Percentiles rank a stretch among this genome's conserved stretches.
Evolutionary conservation across 2,113 vertebrate genomes (phyloP).

Genomic region (Pipra filicauda): DNA sequence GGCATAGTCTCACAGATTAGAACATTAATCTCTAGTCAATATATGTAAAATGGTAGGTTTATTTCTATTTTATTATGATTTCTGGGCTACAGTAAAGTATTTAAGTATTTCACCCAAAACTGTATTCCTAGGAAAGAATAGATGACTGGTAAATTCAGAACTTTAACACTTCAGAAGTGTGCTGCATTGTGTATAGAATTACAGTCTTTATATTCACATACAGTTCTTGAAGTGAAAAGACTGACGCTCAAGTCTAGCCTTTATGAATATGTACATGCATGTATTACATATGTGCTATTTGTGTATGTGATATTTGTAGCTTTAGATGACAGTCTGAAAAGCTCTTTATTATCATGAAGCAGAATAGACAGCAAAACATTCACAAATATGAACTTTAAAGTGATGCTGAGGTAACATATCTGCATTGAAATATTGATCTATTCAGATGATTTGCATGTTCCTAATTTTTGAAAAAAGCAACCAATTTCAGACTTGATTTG

Average conservation of each 20-base stretch:
- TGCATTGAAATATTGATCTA: not conserved
- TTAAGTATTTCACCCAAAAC: not conserved
- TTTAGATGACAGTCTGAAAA: not conserved
- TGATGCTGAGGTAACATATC: not conserved
- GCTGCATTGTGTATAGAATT: not conserved
- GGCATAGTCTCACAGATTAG: not conserved
- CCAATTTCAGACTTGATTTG: conserved; percentile 12
- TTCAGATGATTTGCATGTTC: not conserved
- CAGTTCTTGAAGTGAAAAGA: not conserved
- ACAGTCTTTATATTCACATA: not conserved
- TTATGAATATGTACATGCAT: not conserved
- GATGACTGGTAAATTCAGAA: not conserved
- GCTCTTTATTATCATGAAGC: not conserved
- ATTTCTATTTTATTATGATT: not conserved
- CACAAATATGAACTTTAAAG: not conserved
- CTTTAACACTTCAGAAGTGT: not conserved
- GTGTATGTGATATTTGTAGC: not conserved
- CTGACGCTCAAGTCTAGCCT: not conserved
- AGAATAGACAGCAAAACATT: not conserved
- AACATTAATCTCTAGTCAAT: not conserved
- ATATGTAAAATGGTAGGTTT: not conserved
- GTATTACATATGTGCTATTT: not conserved
- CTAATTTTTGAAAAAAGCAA: not conserved
- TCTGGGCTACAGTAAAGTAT: not conserved
- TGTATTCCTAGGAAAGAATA: not conserved